Base-by-base conservation (phyloP, 2,888 invertebrate species). In the Microchrysa polita region DNA sequence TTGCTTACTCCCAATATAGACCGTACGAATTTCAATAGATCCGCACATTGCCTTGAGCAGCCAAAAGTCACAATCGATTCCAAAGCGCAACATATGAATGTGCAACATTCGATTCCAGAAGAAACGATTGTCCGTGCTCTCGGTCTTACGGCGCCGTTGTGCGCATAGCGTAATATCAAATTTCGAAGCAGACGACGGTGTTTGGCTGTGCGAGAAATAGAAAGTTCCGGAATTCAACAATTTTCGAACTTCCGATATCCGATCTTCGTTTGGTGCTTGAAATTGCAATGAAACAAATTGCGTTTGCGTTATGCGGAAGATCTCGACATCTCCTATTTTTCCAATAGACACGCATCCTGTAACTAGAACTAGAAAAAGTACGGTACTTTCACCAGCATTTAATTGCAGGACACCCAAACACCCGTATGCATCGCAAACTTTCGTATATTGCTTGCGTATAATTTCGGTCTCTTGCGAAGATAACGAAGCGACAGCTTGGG, bases 21-120 rank as follows among this genome's bases (percentile, higher is more conserved):
- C 94, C 1, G 98, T 99, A 76, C 97, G 90, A 77, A 99, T 94
- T 86, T 98, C 97, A 18, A 99, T 94, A 73, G 96, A 96, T 18
- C 99, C 99, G 87, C 98, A 98, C 92, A 98, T 98, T 44, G 94
- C 90, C 85, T 96, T 95, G 55, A 98, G 87, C 73, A 99, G 87
- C 99, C 99, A 99, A 67, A 92, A 89, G 77, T 90, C 90, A 79
- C 94, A 94, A 82, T 96, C 92, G 53, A 99, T 93, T 71, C 95
- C 95, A 87, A 90, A 98, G 78, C 96, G 89, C 80, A 97, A 90
- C 78, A 98, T 87, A 85, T 97, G 96, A 77, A 97, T 93, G 83
- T 96, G 96, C 77, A 99, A 87, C 88, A 95, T 96, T 79, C 97
- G 91, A 84, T 99, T 99, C 98, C 98, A 99, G 83, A 99, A 98